Conservation (phyloP, 2,113 vertebrate species). For the Semnornis frantzii region DNA sequence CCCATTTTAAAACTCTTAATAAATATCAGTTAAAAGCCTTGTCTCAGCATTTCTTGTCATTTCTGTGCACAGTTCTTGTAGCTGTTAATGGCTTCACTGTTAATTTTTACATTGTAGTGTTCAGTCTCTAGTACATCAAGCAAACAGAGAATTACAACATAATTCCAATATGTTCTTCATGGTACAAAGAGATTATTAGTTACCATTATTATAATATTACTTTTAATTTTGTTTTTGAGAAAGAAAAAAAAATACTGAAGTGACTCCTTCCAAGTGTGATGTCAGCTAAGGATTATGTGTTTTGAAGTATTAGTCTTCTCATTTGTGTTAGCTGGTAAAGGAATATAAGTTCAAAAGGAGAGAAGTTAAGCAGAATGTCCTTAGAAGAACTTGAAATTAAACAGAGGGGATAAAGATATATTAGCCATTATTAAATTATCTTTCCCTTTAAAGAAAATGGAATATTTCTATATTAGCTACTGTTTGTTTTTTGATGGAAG, state of each 20-base stretch:
- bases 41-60: not conserved
- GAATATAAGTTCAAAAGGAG: not conserved
- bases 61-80: not conserved
- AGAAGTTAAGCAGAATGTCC: not conserved
- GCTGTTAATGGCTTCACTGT: not conserved
- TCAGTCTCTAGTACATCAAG: not conserved
- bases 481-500: not conserved
- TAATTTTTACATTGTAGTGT: not conserved
- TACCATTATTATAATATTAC: not conserved
- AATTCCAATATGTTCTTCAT: not conserved
- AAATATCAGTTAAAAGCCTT: not conserved
- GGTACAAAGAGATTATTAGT: not conserved
- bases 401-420: not conserved
- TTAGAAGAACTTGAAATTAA: not conserved
- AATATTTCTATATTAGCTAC: not conserved
- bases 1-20: not conserved
- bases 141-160: not conserved
- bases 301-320: not conserved
- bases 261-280: not conserved
- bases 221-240: not conserved
- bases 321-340: not conserved
- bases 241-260: not conserved
- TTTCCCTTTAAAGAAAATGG: not conserved
- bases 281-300: not conserved
- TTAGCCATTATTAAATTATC: not conserved